Conservation (phyloP, 2,797 vertebrate species). For the Tragelaphus oryx region DNA sequence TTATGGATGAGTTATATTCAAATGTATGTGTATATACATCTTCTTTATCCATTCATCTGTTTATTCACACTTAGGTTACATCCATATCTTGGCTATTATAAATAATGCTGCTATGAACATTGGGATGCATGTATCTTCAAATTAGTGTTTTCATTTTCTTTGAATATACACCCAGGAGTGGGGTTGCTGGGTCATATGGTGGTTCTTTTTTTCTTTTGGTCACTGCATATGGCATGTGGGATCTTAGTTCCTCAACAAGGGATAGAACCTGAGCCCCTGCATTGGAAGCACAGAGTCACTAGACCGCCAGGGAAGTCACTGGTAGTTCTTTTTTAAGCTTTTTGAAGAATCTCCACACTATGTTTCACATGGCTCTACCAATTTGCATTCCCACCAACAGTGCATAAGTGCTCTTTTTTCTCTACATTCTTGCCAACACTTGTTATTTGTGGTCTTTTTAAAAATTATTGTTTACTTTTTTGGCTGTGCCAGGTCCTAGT, state of each 20-base stretch:
- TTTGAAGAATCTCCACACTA: background rate
- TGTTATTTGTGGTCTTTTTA: background rate
- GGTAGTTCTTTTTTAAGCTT: background rate
- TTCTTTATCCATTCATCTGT: background rate
- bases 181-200: background rate
- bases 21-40: background rate
- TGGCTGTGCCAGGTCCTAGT: background rate
- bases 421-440: background rate
- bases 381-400: background rate
- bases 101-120: background rate
- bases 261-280: background rate
- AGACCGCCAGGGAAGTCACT: rapidly evolving
- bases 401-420: background rate
- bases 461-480: background rate
- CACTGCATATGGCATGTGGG: background rate
- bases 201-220: background rate
- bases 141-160: background rate
- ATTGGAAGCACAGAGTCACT: background rate
- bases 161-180: background rate
- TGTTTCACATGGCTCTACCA: background rate
- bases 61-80: background rate
- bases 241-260: background rate
- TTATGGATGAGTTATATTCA: background rate
- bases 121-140: background rate
- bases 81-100: background rate